Conservation (phyloP, 2,888 invertebrate species). For the Agriopis leucophaearia region DNA sequence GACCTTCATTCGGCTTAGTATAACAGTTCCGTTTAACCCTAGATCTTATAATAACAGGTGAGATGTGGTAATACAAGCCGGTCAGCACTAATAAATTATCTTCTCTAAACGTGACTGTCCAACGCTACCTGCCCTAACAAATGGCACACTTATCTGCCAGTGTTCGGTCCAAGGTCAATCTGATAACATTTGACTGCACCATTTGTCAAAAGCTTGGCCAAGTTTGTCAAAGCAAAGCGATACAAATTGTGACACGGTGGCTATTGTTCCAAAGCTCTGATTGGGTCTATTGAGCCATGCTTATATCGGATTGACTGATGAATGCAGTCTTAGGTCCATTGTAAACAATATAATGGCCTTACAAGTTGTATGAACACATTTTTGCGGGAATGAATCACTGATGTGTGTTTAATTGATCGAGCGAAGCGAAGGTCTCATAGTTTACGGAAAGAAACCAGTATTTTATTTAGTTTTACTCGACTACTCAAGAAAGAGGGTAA, state of each 20-base stretch:
- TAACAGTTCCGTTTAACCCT: background rate
- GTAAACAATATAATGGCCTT: conserved; percentile 16
- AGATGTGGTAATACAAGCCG: background rate
- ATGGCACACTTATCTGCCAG: conserved; percentile 20
- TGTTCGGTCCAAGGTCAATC: conserved; percentile 42
- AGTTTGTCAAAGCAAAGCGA: conserved; percentile 37
- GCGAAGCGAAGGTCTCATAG: background rate
- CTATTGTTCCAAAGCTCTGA: conserved; percentile 22
- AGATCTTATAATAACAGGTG: background rate
- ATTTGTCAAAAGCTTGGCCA: conserved; percentile 42
- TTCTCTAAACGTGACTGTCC: conserved; percentile 5
- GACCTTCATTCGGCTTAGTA: no score
- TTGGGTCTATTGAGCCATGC: conserved; percentile 12
- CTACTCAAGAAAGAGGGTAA: no score
- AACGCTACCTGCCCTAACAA: conserved; percentile 18
- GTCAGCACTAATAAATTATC: background rate
- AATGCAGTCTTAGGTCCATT: conserved; percentile 15
- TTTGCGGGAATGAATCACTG: conserved; percentile 13
- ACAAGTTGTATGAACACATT: background rate
- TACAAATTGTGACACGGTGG: conserved; percentile 40
- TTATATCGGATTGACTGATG: conserved; percentile 21
- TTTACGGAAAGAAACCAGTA: no score
- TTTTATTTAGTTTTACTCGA: no score
- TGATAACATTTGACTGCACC: conserved; percentile 47
- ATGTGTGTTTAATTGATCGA: background rate